Base-by-base conservation (phyloP, 2,797 vertebrate species). In the Bradypodion pumilum region DNA sequence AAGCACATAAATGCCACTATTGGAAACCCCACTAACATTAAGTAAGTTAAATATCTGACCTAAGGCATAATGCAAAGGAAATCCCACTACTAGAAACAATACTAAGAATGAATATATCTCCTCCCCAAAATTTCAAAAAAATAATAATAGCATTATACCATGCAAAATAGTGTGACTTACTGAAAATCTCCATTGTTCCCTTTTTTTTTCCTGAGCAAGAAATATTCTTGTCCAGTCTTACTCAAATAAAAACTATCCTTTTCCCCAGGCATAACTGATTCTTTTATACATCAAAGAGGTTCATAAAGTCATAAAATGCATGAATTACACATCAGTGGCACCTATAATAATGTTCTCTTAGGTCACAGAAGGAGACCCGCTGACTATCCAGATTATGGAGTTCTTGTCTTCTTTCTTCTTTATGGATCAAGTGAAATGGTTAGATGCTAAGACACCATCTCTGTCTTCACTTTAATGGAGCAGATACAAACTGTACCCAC, bases 231-330 rank as follows among this genome's bases (percentile, higher is more conserved):
- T 35, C 23, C 74, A 27, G 29, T 37, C 46, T 52, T 27, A n/a
- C 29, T 74, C 27, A 32, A 60, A 37, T 72, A 10, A 10, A 40
- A 27, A 13, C 66, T 78, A 78, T 46, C 27, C 16, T 42, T 56
- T 66, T 42, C 40, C 5, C 10, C 25, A 74, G 44, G 52, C 37
- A 23, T 56, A 16, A 66, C n/a, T 35, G 19, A 46, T 62, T 35
- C 23, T 70, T 8, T 40, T 21, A 69, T 15, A 56, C 4, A 83
- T 29, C 68, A 86, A 84, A 82, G 89, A 69, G n/a, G 25, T 89
- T 85, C 63, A 63, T 85, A 35, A 69, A 49, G 29, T 13, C 3
- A 86, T 69, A 86, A 89, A 90, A 86, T 80, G 27, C 32, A 62
- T 32, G 12, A 63, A 29, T 81, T 66, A 85, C 5, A 88, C 23